Evolutionary conservation across 2,888 invertebrate genomes (phyloP).

Genomic region (Ophion ventricosus): DNA sequence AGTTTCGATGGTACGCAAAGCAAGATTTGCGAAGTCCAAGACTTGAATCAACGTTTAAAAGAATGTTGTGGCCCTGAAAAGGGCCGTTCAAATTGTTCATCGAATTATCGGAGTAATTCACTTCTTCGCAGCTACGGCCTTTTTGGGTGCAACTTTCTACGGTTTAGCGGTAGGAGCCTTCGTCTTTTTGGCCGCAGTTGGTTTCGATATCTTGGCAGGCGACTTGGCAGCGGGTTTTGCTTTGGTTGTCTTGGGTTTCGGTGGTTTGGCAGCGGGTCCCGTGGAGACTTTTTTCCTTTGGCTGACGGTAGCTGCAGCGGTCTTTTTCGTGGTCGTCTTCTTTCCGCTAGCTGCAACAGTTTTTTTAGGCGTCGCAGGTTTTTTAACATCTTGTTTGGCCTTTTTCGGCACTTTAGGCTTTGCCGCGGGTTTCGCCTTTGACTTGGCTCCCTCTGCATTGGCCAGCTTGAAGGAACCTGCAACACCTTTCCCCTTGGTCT

Average conservation of each 20-base stretch:
- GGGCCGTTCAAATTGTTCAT: slow-evolving; percentile 9
- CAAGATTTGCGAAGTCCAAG: background rate
- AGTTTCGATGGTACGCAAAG: no score
- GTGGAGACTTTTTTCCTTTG: slow-evolving; percentile 54
- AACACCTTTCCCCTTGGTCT: slow-evolving; percentile 84
- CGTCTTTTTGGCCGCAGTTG: slow-evolving; percentile 43
- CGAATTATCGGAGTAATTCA: slow-evolving; percentile 37
- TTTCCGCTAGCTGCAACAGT: slow-evolving; percentile 62
- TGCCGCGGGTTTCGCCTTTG: slow-evolving; percentile 45
- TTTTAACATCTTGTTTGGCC: background rate
- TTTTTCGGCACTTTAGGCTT: slow-evolving; percentile 63
- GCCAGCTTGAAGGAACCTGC: slow-evolving; percentile 84
- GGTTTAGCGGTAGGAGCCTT: slow-evolving; percentile 41
- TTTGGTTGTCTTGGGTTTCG: slow-evolving; percentile 63
- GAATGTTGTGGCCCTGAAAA: background rate
- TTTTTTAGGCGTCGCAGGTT: slow-evolving; percentile 69
- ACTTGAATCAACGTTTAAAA: background rate
- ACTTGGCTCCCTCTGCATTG: slow-evolving; percentile 56
- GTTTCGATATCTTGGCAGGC: slow-evolving; percentile 73
- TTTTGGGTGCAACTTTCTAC: slow-evolving; percentile 49
- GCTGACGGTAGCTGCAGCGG: slow-evolving; percentile 25
- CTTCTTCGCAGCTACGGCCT: slow-evolving; percentile 47
- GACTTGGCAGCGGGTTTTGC: slow-evolving; percentile 63
- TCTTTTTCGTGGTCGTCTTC: slow-evolving; percentile 31
- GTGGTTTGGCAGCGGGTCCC: slow-evolving; percentile 63